phyloP scores from a whole-genome alignment of 2,888 invertebrate species.

The Lordiphosa andalusiaca region DNA sequence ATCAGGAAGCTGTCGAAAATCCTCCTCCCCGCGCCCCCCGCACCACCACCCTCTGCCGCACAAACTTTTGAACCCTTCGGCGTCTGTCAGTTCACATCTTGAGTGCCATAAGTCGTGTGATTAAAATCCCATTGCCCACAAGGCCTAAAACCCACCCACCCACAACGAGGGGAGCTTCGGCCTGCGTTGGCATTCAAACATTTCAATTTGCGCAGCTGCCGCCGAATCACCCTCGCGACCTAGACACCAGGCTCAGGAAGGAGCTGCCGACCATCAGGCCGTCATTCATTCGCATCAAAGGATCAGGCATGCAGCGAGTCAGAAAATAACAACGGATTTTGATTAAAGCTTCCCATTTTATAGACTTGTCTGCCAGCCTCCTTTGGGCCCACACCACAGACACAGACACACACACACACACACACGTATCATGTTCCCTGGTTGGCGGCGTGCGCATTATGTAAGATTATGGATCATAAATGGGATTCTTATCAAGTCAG shows the following conservation, averaged over 20 bases:
- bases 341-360: constrained; percentile 80
- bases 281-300: constrained; percentile 78
- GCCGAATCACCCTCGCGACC: constrained; percentile 52
- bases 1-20: constrained; percentile 55
- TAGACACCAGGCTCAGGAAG: constrained; percentile 30
- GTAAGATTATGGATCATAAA: constrained; percentile 80
- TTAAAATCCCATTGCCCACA: constrained; percentile 79
- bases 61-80: constrained; percentile 53
- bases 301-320: constrained; percentile 83
- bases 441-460: constrained; percentile 75
- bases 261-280: constrained; percentile 27
- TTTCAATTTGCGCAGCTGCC: constrained; percentile 73
- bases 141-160: constrained; percentile 55
- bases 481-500: constrained; percentile 76
- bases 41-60: background rate
- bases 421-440: constrained; percentile 66
- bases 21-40: no score
- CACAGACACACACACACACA: background rate
- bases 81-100: constrained; percentile 79
- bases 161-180: constrained; percentile 15
- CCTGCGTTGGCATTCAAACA: constrained; percentile 66
- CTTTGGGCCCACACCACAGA: no score
- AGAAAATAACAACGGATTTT: constrained; percentile 83
- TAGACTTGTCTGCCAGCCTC: constrained; percentile 53
- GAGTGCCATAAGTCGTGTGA: constrained; percentile 81